phyloP scores from a whole-genome alignment of 1,140 invertebrate genomes.

The Diorhabda carinulata region DNA sequence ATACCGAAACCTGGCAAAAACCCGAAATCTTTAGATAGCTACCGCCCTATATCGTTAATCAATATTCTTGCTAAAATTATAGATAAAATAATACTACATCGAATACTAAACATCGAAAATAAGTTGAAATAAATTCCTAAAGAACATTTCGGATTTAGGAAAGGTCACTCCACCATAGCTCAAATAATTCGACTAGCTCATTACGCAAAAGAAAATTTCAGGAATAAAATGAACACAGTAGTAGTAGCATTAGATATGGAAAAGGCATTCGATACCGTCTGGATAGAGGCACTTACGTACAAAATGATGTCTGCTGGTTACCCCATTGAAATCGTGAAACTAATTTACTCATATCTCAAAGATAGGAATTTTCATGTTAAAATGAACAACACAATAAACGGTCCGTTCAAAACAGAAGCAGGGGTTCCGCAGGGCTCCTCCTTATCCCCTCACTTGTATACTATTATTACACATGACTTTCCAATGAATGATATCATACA shows the following conservation, averaged over 20 bases:
- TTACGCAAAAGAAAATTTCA: constrained; percentile 39
- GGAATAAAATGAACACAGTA: neutral
- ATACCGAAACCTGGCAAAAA: constrained; percentile 42
- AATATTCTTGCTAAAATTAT: constrained; percentile 37
- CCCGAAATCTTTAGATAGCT: constrained; percentile 27
- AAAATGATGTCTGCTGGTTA: constrained; percentile 32
- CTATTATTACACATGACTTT: constrained; percentile 31
- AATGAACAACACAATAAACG: constrained; percentile 24
- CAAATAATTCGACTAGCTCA: constrained; percentile 43
- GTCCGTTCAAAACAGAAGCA: constrained; percentile 22
- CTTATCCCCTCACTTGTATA: constrained; percentile 31
- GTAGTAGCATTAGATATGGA: constrained; percentile 38
- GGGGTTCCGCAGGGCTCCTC: constrained; percentile 37
- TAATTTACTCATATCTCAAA: constrained; percentile 33
- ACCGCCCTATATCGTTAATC: constrained; percentile 44
- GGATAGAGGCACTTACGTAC: constrained; percentile 38
- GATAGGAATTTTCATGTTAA: constrained; percentile 34
- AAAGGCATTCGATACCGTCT: constrained; percentile 44
- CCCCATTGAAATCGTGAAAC: constrained; percentile 24
- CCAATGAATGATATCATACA: constrained; percentile 23
- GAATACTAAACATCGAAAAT: constrained; percentile 28
- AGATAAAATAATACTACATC: constrained; percentile 36
- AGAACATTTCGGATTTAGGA: constrained; percentile 47
- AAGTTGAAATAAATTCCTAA: constrained; percentile 37
- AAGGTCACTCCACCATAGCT: constrained; percentile 40